A percentile compares a stretch with the other conserved stretches of the same genome.
phyloP scores from a whole-genome alignment of 1,140 invertebrate genomes.

The Homarus americanus region DNA sequence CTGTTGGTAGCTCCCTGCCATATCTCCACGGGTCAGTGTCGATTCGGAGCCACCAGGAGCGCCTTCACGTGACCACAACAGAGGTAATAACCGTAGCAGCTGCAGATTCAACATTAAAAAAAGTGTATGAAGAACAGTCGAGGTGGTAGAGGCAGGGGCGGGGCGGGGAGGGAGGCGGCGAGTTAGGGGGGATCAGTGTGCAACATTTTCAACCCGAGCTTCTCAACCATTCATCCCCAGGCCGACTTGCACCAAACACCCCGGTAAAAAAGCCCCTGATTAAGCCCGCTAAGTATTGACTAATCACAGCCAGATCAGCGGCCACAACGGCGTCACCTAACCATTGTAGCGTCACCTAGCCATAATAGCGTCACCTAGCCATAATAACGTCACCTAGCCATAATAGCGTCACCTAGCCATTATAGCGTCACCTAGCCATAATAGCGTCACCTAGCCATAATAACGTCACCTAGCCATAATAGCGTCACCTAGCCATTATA shows the following conservation, averaged over 20 bases:
- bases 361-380: too few species aligned
- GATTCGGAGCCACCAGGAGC: too few species aligned
- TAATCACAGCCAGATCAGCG: conserved; percentile 28
- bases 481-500: too few species aligned
- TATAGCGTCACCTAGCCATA: too few species aligned
- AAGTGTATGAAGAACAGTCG: conserved; percentile 9
- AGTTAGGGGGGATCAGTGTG: conserved; percentile 15
- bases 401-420: too few species aligned
- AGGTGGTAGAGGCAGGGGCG: neutral
- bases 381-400: too few species aligned
- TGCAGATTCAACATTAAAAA: conserved; percentile 7
- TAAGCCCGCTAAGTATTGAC: conserved; percentile 50
- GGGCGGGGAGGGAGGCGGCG: neutral
- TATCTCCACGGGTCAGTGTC: too few species aligned
- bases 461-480: too few species aligned
- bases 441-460: too few species aligned
- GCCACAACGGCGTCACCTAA: conserved; percentile 20
- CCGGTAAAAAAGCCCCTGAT: conserved; percentile 26
- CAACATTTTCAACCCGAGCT: conserved; percentile 38
- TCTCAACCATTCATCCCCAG: conserved; percentile 30
- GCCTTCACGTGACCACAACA: too few species aligned
- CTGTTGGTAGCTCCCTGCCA: too few species aligned
- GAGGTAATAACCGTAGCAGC: neutral
- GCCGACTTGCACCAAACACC: conserved; percentile 19
- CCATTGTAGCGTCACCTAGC: neutral